Evolutionary conservation across 1,140 invertebrate genomes (phyloP).

Genomic region (Bombus affinis): DNA sequence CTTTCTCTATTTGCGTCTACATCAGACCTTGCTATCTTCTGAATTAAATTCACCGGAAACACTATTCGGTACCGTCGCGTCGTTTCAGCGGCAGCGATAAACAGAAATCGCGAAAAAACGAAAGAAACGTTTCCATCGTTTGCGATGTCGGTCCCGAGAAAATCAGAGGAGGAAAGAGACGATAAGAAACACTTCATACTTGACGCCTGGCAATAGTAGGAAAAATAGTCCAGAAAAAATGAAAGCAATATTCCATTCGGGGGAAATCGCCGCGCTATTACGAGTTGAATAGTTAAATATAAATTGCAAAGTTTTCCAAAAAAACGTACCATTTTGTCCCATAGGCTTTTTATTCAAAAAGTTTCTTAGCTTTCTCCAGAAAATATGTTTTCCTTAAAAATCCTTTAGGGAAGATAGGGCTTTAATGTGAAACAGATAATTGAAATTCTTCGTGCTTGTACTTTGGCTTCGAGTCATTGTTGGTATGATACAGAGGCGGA

Average conservation of each 20-base stretch:
- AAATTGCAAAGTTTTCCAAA: slow-evolving; percentile 62
- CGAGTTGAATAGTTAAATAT: slow-evolving; percentile 67
- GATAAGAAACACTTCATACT: slow-evolving; percentile 45
- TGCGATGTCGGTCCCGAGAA: not conserved
- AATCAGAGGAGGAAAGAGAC: not conserved
- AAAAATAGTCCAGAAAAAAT: slow-evolving; percentile 40
- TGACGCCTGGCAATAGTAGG: slow-evolving; percentile 31
- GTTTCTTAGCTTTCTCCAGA: no score
- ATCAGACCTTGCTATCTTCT: not conserved
- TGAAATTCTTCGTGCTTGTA: no score
- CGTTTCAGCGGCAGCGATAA: slow-evolving; percentile 20
- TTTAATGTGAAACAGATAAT: no score
- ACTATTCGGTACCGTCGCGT: not conserved
- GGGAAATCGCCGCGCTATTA: slow-evolving; percentile 63
- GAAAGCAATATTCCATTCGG: slow-evolving; percentile 64
- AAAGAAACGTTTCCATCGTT: not conserved
- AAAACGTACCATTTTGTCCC: no score
- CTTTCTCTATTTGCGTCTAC: not conserved
- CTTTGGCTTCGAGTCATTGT: no score
- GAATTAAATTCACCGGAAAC: slow-evolving; percentile 42
- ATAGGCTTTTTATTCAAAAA: no score
- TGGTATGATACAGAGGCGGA: no score
- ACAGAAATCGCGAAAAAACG: slow-evolving; percentile 16
- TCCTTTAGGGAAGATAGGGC: no score
- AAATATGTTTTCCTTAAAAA: no score